These are phyloP conservation scores for Tursiops truncatus DNA, from an alignment of 2,113 vertebrate genomes.

Conservation along the genomic window DNA sequence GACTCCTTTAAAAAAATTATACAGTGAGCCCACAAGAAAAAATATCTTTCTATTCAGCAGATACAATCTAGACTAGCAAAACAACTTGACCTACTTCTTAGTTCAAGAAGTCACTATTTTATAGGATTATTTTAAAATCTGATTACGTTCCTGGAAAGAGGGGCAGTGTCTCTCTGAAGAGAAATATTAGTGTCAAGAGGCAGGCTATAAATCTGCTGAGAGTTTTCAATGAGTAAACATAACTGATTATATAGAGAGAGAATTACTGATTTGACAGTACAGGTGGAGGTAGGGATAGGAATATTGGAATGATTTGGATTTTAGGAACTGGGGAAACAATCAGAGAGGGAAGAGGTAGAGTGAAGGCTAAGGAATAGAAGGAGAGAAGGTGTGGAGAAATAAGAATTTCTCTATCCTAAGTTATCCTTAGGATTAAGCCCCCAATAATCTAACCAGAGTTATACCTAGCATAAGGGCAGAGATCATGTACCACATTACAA, in stretches of 20 bases:
- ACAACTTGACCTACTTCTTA: slow-evolving; percentile 16
- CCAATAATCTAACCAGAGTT: background rate
- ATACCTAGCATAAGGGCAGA: background rate
- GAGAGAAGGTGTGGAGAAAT: background rate
- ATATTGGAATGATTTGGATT: background rate
- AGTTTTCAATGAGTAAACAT: slow-evolving; percentile 9
- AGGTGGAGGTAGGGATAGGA: background rate
- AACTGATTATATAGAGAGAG: background rate
- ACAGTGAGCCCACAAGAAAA: background rate
- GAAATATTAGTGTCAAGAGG: slow-evolving; percentile 14
- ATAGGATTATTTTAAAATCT: slow-evolving; percentile 38
- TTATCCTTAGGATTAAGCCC: background rate
- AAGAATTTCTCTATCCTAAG: background rate
- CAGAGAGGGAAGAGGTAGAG: background rate
- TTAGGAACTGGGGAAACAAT: background rate
- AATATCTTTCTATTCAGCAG: slow-evolving; percentile 26
- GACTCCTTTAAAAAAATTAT: background rate
- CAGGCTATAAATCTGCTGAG: slow-evolving; percentile 20
- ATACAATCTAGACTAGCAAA: slow-evolving; percentile 20
- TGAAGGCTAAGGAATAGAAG: background rate
- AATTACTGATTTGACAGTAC: background rate
- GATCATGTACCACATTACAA: background rate
- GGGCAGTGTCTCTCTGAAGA: background rate
- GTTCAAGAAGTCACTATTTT: slow-evolving; percentile 16
- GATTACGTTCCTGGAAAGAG: background rate